Conservation (phyloP, 2,113 vertebrate species). For the Panthera leo region DNA sequence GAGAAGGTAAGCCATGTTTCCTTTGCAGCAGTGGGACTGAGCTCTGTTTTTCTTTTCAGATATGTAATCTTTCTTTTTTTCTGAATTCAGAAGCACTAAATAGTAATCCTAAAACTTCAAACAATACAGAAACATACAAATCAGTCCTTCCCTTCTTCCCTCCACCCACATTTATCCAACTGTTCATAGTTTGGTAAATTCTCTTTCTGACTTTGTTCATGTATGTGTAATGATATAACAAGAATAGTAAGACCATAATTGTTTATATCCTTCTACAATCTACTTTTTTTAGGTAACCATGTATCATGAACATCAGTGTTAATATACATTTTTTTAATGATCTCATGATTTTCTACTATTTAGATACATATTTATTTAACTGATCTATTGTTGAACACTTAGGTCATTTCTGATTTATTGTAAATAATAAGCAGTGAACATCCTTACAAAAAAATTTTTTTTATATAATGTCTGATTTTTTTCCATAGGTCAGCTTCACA, state of each 20-base stretch:
- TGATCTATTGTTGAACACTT: not conserved
- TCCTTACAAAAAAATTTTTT: not conserved
- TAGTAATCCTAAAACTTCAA: not conserved
- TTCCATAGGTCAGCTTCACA: not conserved
- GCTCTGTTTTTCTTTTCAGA: not conserved
- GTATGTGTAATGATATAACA: not conserved
- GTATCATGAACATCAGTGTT: not conserved
- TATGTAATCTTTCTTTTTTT: not conserved
- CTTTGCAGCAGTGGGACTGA: not conserved
- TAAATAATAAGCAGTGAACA: not conserved
- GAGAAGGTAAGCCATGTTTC: slow-evolving; percentile 31
- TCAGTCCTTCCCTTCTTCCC: not conserved
- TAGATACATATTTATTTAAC: not conserved
- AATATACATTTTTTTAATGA: not conserved
- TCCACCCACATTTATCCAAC: not conserved
- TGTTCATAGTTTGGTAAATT: not conserved
- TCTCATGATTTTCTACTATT: not conserved
- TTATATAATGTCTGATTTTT: not conserved
- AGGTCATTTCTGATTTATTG: not conserved
- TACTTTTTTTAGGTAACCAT: not conserved
- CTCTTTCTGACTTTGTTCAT: not conserved
- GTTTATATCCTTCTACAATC: not conserved
- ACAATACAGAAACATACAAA: not conserved
- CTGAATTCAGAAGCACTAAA: not conserved
- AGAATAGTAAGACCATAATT: not conserved